phyloP scores from a whole-genome alignment of 1,140 invertebrate genomes.

The Drosophila bocki region DNA sequence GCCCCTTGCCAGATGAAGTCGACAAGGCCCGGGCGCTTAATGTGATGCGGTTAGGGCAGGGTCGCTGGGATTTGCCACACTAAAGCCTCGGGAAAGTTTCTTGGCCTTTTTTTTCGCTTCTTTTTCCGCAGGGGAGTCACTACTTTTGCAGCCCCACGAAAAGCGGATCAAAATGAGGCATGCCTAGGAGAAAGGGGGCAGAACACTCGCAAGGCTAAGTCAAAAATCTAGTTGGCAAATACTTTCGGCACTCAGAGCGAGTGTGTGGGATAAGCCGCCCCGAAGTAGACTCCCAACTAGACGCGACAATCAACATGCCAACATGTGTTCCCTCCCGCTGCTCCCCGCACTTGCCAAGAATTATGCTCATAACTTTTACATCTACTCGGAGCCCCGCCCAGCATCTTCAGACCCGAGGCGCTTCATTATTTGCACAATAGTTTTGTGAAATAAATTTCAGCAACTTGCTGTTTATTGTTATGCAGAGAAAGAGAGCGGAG shows the following conservation, averaged over 20 bases:
- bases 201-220: constrained; percentile 60
- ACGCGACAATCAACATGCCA: constrained; percentile 77
- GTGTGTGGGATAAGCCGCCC: constrained; percentile 44
- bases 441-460: constrained; percentile 73
- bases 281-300: constrained; percentile 42
- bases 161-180: constrained; percentile 44
- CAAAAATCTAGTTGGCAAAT: constrained; percentile 82
- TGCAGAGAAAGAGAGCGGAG: constrained; percentile 37
- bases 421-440: constrained; percentile 73
- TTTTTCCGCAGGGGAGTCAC: constrained; percentile 16
- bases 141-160: constrained; percentile 35
- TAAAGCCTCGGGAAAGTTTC: constrained; percentile 33
- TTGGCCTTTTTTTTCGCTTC: constrained; percentile 11
- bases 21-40: constrained; percentile 51
- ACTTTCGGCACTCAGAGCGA: constrained; percentile 56
- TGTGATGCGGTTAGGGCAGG: constrained; percentile 60
- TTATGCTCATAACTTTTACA: constrained; percentile 64
- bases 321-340: constrained; percentile 57
- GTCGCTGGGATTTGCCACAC: constrained; percentile 49
- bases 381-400: constrained; percentile 2
- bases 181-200: constrained; percentile 35
- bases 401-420: constrained; percentile 21
- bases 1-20: constrained; percentile 49
- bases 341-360: constrained; percentile 14
- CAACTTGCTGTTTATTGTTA: constrained; percentile 78